These are phyloP conservation scores for Druon quercuslanigerum DNA, from an alignment of 1,140 invertebrate genomes.

Conservation along the genomic window DNA sequence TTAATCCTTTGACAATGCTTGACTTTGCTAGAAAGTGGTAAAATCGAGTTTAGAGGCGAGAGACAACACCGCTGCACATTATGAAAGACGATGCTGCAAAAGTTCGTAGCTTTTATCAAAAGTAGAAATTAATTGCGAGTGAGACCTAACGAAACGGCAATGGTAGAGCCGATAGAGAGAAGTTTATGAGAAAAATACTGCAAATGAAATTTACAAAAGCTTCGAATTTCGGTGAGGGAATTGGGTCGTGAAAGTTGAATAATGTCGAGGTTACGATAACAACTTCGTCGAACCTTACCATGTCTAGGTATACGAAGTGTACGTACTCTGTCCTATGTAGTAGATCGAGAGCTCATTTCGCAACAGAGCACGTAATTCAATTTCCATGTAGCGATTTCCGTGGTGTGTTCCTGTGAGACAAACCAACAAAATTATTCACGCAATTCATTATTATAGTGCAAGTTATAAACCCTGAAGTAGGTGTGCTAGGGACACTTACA, in stretches of 20 bases:
- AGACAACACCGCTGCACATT: background rate
- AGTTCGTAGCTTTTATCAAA: background rate
- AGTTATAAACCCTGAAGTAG: too few relatives aligned
- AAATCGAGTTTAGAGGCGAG: background rate
- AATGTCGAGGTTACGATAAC: constrained; percentile 22
- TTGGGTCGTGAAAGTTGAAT: constrained; percentile 21
- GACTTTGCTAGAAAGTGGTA: background rate
- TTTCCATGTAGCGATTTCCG: constrained; percentile 53
- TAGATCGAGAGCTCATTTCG: constrained; percentile 44
- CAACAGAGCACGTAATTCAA: constrained; percentile 54
- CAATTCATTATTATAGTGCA: background rate
- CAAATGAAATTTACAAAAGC: constrained; percentile 9
- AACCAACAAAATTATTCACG: background rate
- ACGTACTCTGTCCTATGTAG: background rate
- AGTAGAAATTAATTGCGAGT: constrained; percentile 11
- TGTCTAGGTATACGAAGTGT: background rate
- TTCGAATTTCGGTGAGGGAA: constrained; percentile 2
- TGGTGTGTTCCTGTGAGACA: background rate
- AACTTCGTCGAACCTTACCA: constrained; percentile 19
- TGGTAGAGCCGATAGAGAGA: background rate
- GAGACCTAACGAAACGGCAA: background rate
- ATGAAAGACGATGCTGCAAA: constrained; percentile 1
- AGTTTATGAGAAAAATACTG: background rate
- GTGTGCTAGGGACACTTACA: too few relatives aligned
- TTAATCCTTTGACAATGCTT: background rate